Conservation (phyloP, 2,113 vertebrate genomes). For the Passer montanus region DNA sequence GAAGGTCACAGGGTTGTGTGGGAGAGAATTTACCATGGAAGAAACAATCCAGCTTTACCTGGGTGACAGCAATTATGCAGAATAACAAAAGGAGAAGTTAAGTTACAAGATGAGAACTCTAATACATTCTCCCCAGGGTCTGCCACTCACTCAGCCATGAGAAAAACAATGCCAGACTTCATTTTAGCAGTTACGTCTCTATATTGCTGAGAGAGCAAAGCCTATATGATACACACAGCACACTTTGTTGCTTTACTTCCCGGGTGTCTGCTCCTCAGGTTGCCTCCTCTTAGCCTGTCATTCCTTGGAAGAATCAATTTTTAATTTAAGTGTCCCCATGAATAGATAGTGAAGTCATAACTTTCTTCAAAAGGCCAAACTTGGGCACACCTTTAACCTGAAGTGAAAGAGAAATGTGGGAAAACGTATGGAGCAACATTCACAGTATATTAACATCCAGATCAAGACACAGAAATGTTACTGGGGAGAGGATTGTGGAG, state of each 20-base stretch:
- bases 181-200: conserved; percentile 37
- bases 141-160: conserved; percentile 72
- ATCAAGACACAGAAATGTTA: neutral
- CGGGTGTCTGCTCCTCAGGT: conserved; percentile 27
- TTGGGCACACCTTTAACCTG: neutral
- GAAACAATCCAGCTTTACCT: conserved; percentile 75
- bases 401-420: conserved; percentile 26
- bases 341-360: conserved; percentile 15
- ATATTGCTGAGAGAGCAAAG: conserved; percentile 40
- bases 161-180: conserved; percentile 49
- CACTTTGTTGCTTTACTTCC: conserved; percentile 46
- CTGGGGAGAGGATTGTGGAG: neutral
- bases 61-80: conserved; percentile 81
- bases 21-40: conserved; percentile 68
- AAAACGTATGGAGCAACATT: neutral
- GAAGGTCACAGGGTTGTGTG: conserved; percentile 66
- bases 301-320: conserved; percentile 41
- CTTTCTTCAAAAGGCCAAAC: conserved; percentile 10
- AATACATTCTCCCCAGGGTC: conserved; percentile 74
- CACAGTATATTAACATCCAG: conserved; percentile 28
- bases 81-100: conserved; percentile 74
- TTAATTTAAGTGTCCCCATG: conserved; percentile 41
- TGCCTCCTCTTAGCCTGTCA: conserved; percentile 32
- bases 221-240: neutral
- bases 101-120: conserved; percentile 69